These are phyloP conservation scores for Dipodomys spectabilis DNA, from an alignment of 2,113 vertebrate genomes.

Conservation along the genomic window DNA sequence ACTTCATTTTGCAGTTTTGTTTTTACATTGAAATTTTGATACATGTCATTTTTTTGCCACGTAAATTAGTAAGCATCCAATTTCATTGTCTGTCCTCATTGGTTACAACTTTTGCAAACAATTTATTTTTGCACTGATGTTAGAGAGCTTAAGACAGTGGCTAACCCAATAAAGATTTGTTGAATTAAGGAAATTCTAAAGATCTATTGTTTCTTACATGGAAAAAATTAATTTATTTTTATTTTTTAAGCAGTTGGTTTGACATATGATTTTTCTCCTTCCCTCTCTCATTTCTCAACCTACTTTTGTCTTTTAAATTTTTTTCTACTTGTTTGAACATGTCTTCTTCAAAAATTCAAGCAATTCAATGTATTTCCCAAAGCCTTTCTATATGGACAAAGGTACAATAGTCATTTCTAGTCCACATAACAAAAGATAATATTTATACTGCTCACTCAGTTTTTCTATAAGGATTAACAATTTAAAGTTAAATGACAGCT, in stretches of 20 bases:
- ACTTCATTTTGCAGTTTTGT: background rate
- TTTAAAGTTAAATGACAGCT: constrained; percentile 16
- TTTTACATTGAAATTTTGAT: no score
- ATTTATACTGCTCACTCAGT: background rate
- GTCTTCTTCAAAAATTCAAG: background rate
- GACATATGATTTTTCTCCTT: background rate
- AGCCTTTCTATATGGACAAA: constrained; percentile 4
- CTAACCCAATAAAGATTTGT: no score
- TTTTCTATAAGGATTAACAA: constrained; percentile 39
- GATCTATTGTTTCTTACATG: background rate
- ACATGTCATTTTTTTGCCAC: no score
- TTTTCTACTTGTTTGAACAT: background rate
- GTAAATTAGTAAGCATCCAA: no score
- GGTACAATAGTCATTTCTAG: background rate
- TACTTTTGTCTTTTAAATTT: background rate
- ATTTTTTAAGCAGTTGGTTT: background rate
- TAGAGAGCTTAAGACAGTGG: no score
- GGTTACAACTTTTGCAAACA: no score
- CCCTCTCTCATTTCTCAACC: background rate
- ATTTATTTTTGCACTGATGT: no score
- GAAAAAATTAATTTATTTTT: background rate
- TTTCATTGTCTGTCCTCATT: no score
- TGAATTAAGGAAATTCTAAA: constrained; percentile 2
- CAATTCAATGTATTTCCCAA: background rate
- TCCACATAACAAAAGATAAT: background rate